Base-by-base conservation (phyloP, 2,797 vertebrate species). In the Anguilla marmorata region DNA sequence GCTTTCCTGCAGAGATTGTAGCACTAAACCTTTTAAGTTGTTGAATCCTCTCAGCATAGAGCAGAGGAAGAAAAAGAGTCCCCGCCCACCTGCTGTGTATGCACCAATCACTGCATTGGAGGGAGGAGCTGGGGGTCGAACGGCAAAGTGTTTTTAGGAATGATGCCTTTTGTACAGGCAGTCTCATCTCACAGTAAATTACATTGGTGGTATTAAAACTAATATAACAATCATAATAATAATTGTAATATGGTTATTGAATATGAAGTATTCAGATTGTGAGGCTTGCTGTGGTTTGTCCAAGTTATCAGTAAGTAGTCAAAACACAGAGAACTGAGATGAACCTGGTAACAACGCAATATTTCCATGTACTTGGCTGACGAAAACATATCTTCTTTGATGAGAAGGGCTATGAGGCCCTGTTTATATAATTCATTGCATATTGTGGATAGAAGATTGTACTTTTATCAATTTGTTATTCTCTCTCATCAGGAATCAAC, bases 1-100 rank as follows among this genome's bases (percentile, higher is more conserved):
- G 69, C 48, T 69, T 72, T 33, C 87, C 76, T 50, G 85, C 41
- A 48, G 54, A 86, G 85, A 88, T 50, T 12, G 19, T 8, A 54
- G 69, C 80, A 66, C 54, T 79, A 91, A 85, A 90, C 85, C 88
- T 87, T 88, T 88, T 84, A 88, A 85, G 85, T 87, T 88, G 86
- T 90, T 87, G 85, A 86, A 88, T 86, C 84, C 37, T 41, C 33
- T 84, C 80, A 76, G 50, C 76, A 85, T 66, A 85, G 63, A 58
- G 33, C 33, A 48, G 41, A 66, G 21, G 66, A 63, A 66, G 52
- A 74, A 85, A 58, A 50, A n/a, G 27, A 30, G 52, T 63, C n/a
- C 21, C 76, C 83, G 27, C 1, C 79, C 79, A 50, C 79, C 79
- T 48, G 79, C 16, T 33, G 6, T 33, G 50, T 84, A 33, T 60